These are phyloP conservation scores for Penaeus monodon DNA, from an alignment of 2,888 invertebrate species.

Conservation along the genomic window DNA sequence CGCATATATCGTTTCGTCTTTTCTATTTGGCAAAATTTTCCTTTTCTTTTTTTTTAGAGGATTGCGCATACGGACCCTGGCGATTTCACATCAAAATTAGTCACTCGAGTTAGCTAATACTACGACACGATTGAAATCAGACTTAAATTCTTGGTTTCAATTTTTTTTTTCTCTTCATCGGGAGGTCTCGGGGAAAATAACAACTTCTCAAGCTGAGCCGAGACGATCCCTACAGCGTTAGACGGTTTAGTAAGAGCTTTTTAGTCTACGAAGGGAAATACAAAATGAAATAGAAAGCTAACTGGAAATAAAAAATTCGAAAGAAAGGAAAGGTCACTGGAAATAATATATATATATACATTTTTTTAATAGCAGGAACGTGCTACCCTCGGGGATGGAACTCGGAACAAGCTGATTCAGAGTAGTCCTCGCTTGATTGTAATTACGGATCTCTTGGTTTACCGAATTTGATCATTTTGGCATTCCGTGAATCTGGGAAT, in stretches of 20 bases:
- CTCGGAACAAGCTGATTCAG: too few relatives aligned
- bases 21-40: too few relatives aligned
- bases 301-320: conserved; percentile 25
- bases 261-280: conserved; percentile 29
- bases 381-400: neutral
- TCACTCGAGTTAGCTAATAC: too few relatives aligned
- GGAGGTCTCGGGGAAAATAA: conserved; percentile 8
- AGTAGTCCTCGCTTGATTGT: too few relatives aligned
- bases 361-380: neutral
- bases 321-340: conserved; percentile 13
- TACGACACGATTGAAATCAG: too few relatives aligned
- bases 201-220: conserved; percentile 16
- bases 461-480: too few relatives aligned
- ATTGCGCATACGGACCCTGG: conserved; percentile 13
- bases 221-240: neutral
- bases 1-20: neutral
- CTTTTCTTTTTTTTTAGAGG: neutral
- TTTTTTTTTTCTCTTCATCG: too few relatives aligned
- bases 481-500: too few relatives aligned
- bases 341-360: neutral
- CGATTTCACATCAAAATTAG: too few relatives aligned
- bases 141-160: too few relatives aligned
- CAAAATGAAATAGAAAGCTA: conserved; percentile 17
- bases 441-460: too few relatives aligned
- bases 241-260: conserved; percentile 30